Evolutionary conservation across 53 echinoderm and acorn worm species (phyloP), one percentile per base, ranked within the genome.

Genomic region (Paracentrotus lividus): DNA sequence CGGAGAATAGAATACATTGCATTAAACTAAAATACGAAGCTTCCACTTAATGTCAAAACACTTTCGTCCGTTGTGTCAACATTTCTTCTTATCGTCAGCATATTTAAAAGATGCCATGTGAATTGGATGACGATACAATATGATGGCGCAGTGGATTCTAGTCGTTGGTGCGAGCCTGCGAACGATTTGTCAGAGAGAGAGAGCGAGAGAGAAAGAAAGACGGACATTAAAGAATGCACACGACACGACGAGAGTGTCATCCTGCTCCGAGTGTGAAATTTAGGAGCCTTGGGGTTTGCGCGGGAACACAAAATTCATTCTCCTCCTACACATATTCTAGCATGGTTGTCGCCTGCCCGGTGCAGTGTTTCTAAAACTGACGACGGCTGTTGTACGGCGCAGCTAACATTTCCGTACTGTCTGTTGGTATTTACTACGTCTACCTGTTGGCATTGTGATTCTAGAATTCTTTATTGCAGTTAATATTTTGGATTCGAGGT

Each of bases 231-330:
- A 72, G 36, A 38, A 72, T 72, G 40, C 72, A 72, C 16, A 72
- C 36, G 36, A 57, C 18, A 18, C 21, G 57, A 57, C 3, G 57
- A 57, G 57, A 72, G 72, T 40, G 14, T 67, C 72, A 72, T 40
- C 72, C 32, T 72, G 72, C 64, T 40, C 27, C 36, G 36, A 5
- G 72, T 72, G 72, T 72, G 72, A 72, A 72, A 72, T 32, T 1
- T 40, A 20, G 72, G 72, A 72, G 72, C 72, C 72, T 72, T 40
- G 16, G 40, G 72, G 72, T 72, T 34, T 67, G 13, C 72, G 72
- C 72, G 72, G 72, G 72, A 72, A 72, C 18, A 64, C 64, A 13
- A 64, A 64, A 64, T 64, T 64, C 64, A 64, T 64, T 64, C 64
- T 64, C 64, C 7, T 64, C 31, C 64, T 64, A 64, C 64, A 64